Base-by-base conservation (phyloP, 2,113 vertebrate genomes). In the Ictidomys tridecemlineatus region DNA sequence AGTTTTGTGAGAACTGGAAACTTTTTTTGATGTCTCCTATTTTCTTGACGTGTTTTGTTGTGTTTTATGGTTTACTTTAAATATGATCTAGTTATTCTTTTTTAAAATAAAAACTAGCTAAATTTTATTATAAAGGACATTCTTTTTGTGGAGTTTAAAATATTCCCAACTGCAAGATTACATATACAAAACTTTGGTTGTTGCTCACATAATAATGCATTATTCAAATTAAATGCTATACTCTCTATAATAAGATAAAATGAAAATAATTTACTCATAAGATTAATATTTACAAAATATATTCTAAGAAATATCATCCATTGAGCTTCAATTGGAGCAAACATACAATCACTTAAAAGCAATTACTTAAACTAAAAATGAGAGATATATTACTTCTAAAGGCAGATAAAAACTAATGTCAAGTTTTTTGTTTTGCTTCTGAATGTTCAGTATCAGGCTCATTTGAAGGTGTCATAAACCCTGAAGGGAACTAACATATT, bases 221-320 rank as follows among this genome's bases (percentile, higher is more conserved):
- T 91, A 98, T 73, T 96, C 69, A 97, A 97, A 91, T 98, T 97
- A 98, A 98, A 98, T 98, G 91, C 79, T 92, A 79, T 39, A 94
- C 89, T 85, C 48, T 51, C 48, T 12, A 51, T 2, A 12, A 89
- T 79, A 98, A 70, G 97, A 96, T 98, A 98, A 98, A 98, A 85
- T 72, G 70, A 53, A 97, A 98, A 97, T 98, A 98, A 98, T 96
- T 98, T 99, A 98, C 98, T 98, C 98, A 97, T 98, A 98, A 96
- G 96, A 98, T 98, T 98, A 98, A 51, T 98, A 98, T 91, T 97
- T 51, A 51, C 48, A 51, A 51, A 51, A 51, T 51, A 51, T 51
- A 51, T 51, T 11, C 48, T 51, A 51, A 51, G 48, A 51, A 51
- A 12, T 51, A 12, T 2, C 9, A 51, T 51, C 48, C 1, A 51